These are phyloP conservation scores for Chaetodon trifascialis DNA, from an alignment of 2,113 vertebrate species.

Conservation along the genomic window DNA sequence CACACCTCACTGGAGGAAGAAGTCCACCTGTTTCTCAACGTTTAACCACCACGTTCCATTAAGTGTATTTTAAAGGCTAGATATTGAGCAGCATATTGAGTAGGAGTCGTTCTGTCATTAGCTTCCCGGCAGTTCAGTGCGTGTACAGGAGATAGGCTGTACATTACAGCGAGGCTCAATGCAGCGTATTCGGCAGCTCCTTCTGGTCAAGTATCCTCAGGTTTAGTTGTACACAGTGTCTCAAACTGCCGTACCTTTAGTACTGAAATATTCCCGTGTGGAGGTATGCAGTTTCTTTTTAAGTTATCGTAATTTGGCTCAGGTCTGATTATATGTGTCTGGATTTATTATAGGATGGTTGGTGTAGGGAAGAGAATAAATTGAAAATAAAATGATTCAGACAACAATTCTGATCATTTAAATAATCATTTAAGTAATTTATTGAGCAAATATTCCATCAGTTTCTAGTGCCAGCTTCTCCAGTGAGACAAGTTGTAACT, in stretches of 20 bases:
- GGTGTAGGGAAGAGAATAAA: neutral
- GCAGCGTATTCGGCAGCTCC: neutral
- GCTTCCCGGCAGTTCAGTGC: neutral
- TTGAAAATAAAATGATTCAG: neutral
- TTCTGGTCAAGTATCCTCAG: conserved; percentile 16
- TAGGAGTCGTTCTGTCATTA: conserved; percentile 6
- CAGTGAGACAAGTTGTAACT: neutral
- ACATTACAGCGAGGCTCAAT: conserved; percentile 17
- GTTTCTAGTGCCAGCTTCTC: neutral
- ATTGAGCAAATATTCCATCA: neutral
- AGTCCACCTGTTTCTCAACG: neutral
- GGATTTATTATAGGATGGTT: neutral
- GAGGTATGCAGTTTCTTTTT: conserved; percentile 1
- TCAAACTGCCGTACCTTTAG: conserved; percentile 1
- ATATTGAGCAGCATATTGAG: conserved; percentile 19
- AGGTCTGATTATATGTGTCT: neutral
- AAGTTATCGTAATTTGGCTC: neutral
- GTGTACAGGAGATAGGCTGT: conserved; percentile 20
- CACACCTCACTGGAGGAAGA: conserved; percentile 42
- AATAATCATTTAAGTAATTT: neutral
- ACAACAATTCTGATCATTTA: neutral
- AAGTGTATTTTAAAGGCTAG: conserved; percentile 1
- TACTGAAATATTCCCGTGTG: neutral
- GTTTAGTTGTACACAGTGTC: conserved; percentile 14
- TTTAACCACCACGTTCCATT: conserved; percentile 11